phyloP scores from a whole-genome alignment of 1,140 invertebrate genomes.

The Reticulitermes speratus region DNA sequence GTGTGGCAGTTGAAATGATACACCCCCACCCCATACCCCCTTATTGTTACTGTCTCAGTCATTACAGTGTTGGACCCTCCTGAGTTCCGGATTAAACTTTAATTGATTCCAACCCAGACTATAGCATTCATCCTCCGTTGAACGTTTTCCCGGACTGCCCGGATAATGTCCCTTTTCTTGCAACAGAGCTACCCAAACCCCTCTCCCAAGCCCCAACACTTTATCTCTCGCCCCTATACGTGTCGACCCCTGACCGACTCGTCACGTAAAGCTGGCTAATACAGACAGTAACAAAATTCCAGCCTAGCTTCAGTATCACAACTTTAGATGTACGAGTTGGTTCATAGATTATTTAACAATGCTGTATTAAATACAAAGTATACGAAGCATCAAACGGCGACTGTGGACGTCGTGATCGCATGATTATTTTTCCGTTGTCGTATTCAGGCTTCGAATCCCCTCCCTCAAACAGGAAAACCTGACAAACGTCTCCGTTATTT shows the following conservation, averaged over 20 bases:
- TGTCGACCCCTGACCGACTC: background rate
- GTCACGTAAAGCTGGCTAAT: background rate
- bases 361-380: too few relatives aligned
- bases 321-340: too few relatives aligned
- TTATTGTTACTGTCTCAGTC: slow-evolving; percentile 14
- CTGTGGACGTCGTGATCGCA: too few relatives aligned
- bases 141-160: background rate
- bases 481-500: too few relatives aligned
- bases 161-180: background rate
- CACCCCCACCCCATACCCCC: background rate
- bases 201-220: background rate
- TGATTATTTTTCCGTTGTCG: too few relatives aligned
- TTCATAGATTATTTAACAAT: too few relatives aligned
- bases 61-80: slow-evolving; percentile 21
- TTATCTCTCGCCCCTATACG: background rate
- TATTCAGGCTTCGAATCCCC: too few relatives aligned
- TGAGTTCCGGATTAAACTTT: slow-evolving; percentile 32
- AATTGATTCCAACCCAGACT: slow-evolving; percentile 25
- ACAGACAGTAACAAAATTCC: background rate
- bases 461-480: too few relatives aligned
- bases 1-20: too few relatives aligned
- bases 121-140: background rate
- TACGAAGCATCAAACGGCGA: too few relatives aligned
- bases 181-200: background rate
- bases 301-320: too few relatives aligned